phyloP scores from a whole-genome alignment of 2,797 vertebrate species.

The Melopsittacus undulatus region DNA sequence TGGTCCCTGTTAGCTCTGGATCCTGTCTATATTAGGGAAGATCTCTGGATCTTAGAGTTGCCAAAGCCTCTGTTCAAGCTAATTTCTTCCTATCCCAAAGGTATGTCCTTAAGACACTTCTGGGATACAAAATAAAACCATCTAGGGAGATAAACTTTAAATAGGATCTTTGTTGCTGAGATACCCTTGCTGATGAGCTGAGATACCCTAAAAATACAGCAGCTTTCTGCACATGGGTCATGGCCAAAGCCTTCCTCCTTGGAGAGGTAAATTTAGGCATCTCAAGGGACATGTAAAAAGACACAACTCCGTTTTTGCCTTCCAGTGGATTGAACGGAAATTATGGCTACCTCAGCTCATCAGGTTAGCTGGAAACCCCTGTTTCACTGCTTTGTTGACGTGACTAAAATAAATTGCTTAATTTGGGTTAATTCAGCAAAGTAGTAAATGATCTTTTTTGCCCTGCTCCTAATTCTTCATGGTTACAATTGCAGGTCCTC shows the following conservation, averaged over 20 bases:
- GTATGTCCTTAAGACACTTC: neutral
- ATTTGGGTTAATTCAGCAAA: neutral
- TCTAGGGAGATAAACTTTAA: neutral
- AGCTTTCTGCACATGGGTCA: neutral
- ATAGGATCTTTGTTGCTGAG: neutral
- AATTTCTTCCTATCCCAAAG: fast-evolving
- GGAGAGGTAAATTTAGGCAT: neutral
- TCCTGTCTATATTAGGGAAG: neutral
- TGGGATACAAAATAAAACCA: neutral
- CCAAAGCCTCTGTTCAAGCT: neutral
- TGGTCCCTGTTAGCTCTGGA: neutral
- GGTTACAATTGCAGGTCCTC: constrained; percentile 76
- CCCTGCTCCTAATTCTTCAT: neutral
- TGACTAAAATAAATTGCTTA: neutral
- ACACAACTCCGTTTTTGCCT: neutral
- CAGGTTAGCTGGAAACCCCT: neutral
- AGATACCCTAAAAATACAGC: neutral
- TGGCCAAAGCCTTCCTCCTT: neutral
- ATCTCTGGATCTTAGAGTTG: neutral
- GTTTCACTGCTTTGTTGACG: neutral
- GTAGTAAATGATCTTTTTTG: fast-evolving
- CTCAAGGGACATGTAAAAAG: neutral
- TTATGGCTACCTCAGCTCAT: neutral
- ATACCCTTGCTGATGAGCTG: neutral
- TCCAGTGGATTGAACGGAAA: neutral